Conservation (phyloP, 2,888 invertebrate genomes). For the Ferrisia virgata region DNA sequence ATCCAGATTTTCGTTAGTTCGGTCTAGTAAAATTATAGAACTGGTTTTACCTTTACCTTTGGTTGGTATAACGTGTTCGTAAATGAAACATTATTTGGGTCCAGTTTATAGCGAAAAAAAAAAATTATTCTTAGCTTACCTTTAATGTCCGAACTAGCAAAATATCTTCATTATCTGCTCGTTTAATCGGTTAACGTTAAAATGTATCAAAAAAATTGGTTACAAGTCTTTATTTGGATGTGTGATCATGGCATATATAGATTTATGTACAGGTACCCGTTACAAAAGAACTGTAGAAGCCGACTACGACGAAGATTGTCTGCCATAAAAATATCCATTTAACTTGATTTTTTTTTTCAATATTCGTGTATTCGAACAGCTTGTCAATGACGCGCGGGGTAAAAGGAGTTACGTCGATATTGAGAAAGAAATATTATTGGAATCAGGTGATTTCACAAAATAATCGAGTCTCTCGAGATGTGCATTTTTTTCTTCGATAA, state of each 20-base stretch:
- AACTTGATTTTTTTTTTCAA: neutral
- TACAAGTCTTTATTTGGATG: conserved; percentile 8
- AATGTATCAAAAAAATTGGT: neutral
- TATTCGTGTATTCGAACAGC: neutral
- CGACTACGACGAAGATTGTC: neutral
- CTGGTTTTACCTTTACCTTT: conserved; percentile 32
- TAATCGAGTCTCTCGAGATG: neutral
- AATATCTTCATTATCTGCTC: conserved; percentile 41
- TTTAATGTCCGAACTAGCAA: conserved; percentile 12
- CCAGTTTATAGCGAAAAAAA: conserved; percentile 31
- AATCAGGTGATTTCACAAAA: neutral
- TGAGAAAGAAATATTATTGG: neutral
- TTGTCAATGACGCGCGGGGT: neutral
- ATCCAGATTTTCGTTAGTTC: conserved; percentile 31
- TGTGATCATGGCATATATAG: neutral
- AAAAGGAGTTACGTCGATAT: neutral
- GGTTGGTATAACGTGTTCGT: conserved; percentile 12
- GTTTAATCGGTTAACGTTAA: neutral
- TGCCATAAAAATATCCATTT: neutral
- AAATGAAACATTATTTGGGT: conserved; percentile 41
- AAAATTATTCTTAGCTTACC: conserved; percentile 35
- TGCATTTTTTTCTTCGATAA: neutral
- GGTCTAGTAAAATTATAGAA: conserved; percentile 34
- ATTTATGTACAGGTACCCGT: neutral
- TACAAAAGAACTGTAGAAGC: neutral